Evolutionary conservation across 2,797 vertebrate genomes (phyloP), one percentile per base, ranked within the genome.

Genomic region (Spatula versicolor): DNA sequence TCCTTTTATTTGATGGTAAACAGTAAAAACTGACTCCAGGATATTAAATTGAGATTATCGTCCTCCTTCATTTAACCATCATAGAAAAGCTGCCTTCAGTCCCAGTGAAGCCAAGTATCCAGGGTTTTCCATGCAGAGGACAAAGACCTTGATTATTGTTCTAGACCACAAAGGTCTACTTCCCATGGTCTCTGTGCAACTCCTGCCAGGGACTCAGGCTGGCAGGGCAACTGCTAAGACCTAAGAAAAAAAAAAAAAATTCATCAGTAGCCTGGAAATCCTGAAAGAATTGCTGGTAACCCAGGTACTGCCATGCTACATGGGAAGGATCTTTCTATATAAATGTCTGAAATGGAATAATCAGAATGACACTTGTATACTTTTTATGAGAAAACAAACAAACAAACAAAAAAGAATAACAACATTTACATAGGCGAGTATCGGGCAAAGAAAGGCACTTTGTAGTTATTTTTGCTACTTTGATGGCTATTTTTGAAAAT

Each of bases 41-140:
- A 18, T 88, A 58, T 88, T 83, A 92, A 93, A 77, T 18, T 68
- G 62, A 91, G 52, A 55, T 96, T 75, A 62, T 71, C 37, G 18
- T 31, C 20, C 43, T 75, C 20, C 43, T 85, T 91, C 31, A 41
- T 72, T 80, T 71, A 80, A 68, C 25, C 69, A 17, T 45, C 14
- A 3, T 7, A 22, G 43, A 71, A 84, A 84, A 88, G 60, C 68
- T 90, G 56, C 83, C 33, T 89, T 50, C 48, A 68, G 48, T 23
- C 22, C 3, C 11, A 15, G 26, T 66, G 73, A 77, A 72, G 13
- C 11, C 25, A 79, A 6, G 21, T 77, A 54, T 66, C n/a, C 55
- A 55, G 26, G 18, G 33, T 90, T 35, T 88, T 83, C 30, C 46
- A 15, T 2, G 0, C 6, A 30, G 46, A n/a, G 58, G 19, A 62